Base-by-base conservation (phyloP, 2,888 invertebrate species). In the Cantharis rustica region DNA sequence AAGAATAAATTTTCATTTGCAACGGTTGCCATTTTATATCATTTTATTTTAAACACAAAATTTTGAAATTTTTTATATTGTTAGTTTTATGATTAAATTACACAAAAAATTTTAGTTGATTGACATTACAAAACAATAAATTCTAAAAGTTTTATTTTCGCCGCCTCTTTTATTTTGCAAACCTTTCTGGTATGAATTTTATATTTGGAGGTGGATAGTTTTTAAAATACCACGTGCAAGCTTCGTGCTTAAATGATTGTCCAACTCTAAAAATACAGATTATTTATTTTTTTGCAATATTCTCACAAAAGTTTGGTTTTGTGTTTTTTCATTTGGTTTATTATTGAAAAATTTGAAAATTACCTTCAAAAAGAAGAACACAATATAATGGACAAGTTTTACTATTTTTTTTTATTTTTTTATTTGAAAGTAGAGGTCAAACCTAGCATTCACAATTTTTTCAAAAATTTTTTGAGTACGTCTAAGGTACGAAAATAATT, bases 1-100 rank as follows among this genome's bases (percentile, higher is more conserved):
- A 93, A 89, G 84, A 93, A 93, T 64, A 92, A 88, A 77, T 91
- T 90, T 82, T 91, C 91, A 75, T 90, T 90, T 68, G 90, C 89
- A 76, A 86, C 84, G 83, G 89, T 89, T 72, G 85, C 87, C 87
- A 87, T 88, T 20, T 77, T 76, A 83, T 17, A 16, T 62, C 11
- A 71, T 76, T 64, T 26, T 63, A 66, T 70, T 61, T 16, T 15
- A 17, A 64, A 76, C 75, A 64, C 10, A 31, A 27, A 72, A 75
- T 75, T 69, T 72, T 77, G 16, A 70, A 31, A 31, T 63, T 64
- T 79, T 68, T 16, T 66, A 15, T 66, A n/a, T 7, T 47, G n/a
- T 47, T 47, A 63, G 68, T 75, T 73, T 16, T 47, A 47, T 47
- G 47, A 47, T 47, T n/a, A 47, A n/a, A 5, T 31, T 47, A n/a